Evolutionary conservation across 2,888 invertebrate species (phyloP), one percentile per base, ranked within the genome.

Genomic region (Idaea biselata): DNA sequence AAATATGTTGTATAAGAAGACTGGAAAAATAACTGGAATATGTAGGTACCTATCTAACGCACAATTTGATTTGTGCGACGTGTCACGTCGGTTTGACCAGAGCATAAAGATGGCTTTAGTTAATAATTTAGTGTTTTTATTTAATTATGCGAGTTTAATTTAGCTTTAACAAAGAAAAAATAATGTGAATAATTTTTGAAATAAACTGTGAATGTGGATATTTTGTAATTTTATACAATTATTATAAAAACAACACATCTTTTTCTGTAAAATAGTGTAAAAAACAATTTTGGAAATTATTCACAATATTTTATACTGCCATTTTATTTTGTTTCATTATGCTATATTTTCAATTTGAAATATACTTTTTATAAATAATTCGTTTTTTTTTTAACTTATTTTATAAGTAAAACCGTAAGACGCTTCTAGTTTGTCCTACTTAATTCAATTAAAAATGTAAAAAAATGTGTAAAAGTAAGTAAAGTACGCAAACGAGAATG

Each of bases 271-370:
- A 56, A 18, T 56, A 56, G 17, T 55, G 16, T 18, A 67, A 73
- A 73, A n/a, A 67, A 70, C 67, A 73, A 61, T 55, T 70, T 71
- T 73, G 77, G 65, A 61, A 67, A 33, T 66, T 68, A 68, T 65
- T 65, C 65, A 65, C 59, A 58, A 33, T 61, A 68, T 60, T 67
- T 58, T 63, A 60, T 59, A 88, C 86, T 88, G 88, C 88, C 89
- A 86, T 86, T 83, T 72, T 83, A 82, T 81, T 79, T 83, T 82
- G 84, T 86, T 81, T 78, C 17, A 80, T 83, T 84, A 84, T 83
- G 81, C 81, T 82, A 88, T 88, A 84, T 84, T 84, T 67, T 87
- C 79, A 85, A 44, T 44, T 44, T 44, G 44, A 86, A 87, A 87
- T 88, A 88, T 87, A 88, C 81, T 83, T 87, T 86, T 81, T 83